phyloP scores from a whole-genome alignment of 2,888 invertebrate species.

The Parascotia fuliginaria region DNA sequence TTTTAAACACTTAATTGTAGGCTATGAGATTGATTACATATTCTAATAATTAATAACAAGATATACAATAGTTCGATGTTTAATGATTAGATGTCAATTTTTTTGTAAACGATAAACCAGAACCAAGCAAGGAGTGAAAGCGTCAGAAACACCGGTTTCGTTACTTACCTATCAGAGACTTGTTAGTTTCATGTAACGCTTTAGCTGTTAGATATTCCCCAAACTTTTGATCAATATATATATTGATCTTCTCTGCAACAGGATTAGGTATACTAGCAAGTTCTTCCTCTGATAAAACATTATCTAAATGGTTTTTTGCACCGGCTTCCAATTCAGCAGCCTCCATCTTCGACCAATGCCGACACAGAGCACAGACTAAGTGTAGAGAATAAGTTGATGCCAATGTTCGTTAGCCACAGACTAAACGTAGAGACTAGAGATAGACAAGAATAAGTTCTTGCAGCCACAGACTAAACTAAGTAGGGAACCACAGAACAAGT shows the following conservation, averaged over 20 bases:
- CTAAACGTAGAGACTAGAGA: no score
- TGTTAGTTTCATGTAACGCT: constrained; percentile 89
- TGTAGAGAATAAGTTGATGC: no score
- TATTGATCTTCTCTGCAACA: constrained; percentile 86
- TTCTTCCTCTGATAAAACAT: constrained; percentile 77
- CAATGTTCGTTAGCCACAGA: no score
- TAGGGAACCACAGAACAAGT: no score
- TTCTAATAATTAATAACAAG: no score
- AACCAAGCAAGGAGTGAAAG: constrained; percentile 36
- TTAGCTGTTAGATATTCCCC: constrained; percentile 90
- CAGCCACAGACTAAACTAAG: no score
- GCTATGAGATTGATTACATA: no score
- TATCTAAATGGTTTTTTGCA: constrained; percentile 75
- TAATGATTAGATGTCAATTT: not conserved
- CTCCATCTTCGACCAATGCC: constrained; percentile 70
- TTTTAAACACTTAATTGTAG: not conserved
- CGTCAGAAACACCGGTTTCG: constrained; percentile 61
- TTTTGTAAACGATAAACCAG: constrained; percentile 4
- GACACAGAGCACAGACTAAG: not conserved
- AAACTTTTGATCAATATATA: constrained; percentile 84
- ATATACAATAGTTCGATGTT: no score
- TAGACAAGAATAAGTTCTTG: not conserved
- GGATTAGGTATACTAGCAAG: constrained; percentile 62
- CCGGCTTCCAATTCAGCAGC: constrained; percentile 72
- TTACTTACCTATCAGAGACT: constrained; percentile 88